Percentiles rank a stretch among this genome's conserved stretches.
Conservation (phyloP, 1,140 invertebrate species). For the Drosophila prosaltans region DNA sequence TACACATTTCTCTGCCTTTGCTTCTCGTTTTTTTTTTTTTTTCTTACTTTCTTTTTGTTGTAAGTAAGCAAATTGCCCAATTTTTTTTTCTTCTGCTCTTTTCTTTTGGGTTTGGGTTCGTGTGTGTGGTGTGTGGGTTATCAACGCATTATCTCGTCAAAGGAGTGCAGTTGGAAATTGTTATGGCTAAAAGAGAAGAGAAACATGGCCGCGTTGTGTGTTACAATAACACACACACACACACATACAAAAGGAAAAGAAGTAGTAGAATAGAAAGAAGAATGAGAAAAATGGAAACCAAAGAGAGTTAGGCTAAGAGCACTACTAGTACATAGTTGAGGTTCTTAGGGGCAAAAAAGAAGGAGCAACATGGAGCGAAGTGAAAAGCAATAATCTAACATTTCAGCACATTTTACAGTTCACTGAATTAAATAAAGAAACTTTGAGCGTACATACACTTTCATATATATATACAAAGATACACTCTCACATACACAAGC, state of each 20-base stretch:
- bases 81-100: constrained; percentile 45
- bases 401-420: constrained; percentile 81
- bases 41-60: constrained; percentile 54
- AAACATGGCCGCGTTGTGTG: constrained; percentile 44
- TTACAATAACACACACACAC: constrained; percentile 36
- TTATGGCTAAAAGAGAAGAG: constrained; percentile 63
- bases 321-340: constrained; percentile 38
- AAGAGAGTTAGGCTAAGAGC: constrained; percentile 40
- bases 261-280: constrained; percentile 1
- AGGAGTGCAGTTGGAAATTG: constrained; percentile 79
- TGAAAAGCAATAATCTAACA: constrained; percentile 78
- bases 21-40: constrained; percentile 17
- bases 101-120: constrained; percentile 5
- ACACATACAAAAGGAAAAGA: constrained; percentile 18
- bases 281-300: background rate
- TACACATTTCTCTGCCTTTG: constrained; percentile 54
- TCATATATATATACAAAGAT: background rate
- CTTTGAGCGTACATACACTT: constrained; percentile 62
- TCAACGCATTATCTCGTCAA: constrained; percentile 80
- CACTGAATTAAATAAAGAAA: constrained; percentile 82
- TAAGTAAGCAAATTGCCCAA: constrained; percentile 80
- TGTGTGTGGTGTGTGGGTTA: constrained; percentile 41
- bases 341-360: constrained; percentile 38
- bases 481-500: constrained; percentile 32
- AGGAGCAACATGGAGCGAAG: constrained; percentile 2